Base-by-base conservation (phyloP, 2,797 vertebrate species). In the Anabacerthia variegaticeps region DNA sequence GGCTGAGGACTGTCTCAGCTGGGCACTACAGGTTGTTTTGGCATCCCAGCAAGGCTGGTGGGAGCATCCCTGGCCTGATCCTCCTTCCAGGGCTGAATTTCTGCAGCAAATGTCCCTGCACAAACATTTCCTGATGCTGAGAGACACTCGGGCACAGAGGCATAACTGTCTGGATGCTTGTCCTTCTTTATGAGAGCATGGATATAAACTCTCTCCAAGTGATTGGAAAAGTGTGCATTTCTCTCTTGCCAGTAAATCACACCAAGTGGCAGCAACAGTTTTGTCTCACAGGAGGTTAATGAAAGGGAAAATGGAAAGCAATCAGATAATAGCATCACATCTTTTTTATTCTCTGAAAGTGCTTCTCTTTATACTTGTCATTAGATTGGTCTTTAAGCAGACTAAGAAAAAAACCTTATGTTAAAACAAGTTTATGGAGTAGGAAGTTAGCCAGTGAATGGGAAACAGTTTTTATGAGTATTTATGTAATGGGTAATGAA, bases 111-210 rank as follows among this genome's bases (percentile, higher is more conserved):
- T 6, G 4, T 49, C 32, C 26, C 9, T 2, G 0, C n/a, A 16
- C 7, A 14, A 72, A 41, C 18, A 4, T 7, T 36, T 75, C n/a
- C 13, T 46, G 14, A 11, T 21, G 0, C 20, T 15, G 22, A 30
- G 37, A 37, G 23, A 3, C 15, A 6, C 24, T 30, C 0, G 0
- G 51, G 12, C 7, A 26, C 23, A 19, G 4, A 21, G 34, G 7
- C 9, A 18, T 4, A 0, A 7, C 39, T 41, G 13, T 26, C 54
- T 82, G 37, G 24, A 26, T 46, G 7, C 14, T 16, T 19, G 34
- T 32, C 14, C 7, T 51, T 41, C 54, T 36, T 34, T 27, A 41
- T 36, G 32, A 17, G 48, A 69, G 51, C 32, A 10, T 3, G 36
- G 41, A 16, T 43, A 11, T 7, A 12, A 43, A 48, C 24, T 32